Evolutionary conservation across 1,140 invertebrate genomes (phyloP), one percentile per base, ranked within the genome.

Genomic region (Lutraria rhynchaena): DNA sequence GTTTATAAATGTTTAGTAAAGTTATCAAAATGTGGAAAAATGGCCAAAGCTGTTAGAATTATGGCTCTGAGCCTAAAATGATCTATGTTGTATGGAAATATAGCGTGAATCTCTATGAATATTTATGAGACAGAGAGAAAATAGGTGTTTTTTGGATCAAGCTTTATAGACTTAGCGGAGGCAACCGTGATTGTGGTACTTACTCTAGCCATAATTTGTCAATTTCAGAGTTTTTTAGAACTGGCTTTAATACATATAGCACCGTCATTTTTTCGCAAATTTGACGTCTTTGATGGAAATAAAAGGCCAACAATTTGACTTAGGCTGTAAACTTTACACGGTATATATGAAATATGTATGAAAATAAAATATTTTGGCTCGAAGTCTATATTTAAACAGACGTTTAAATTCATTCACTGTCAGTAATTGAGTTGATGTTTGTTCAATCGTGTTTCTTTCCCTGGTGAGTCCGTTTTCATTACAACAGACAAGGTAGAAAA

Each of bases 1-100:
- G 65, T 65, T 80, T 80, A 80, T 80, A 80, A 80, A 80, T 70
- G 76, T 70, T 65, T 80, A 67, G 76, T 70, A 70, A 80, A 70
- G 44, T 80, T 69, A 80, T 80, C 76, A 80, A 80, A 80, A 69
- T 57, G 61, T 69, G 57, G 49, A 80, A 70, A 70, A 80, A 70
- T 80, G 46, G 53, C 65, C 63, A 53, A 80, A 80, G 51, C 76
- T 70, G 76, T 69, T 80, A 80, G 76, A 80, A 69, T 67, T 80
- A 80, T 80, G 76, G 63, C 76, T 35, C 49, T n/a, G 33, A 57
- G 65, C 63, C 65, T 70, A 41, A 69, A 70, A 80, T 80, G 76
- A 80, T 80, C 41, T 69, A 80, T 80, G 60, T 60, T 49, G 76
- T 80, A 80, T 80, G 76, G 76, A 80, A 80, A 80, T 80, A 55